Evolutionary conservation across 2,797 vertebrate genomes (phyloP), one percentile per base, ranked within the genome.

Genomic region (Rhinatrema bivittatum): DNA sequence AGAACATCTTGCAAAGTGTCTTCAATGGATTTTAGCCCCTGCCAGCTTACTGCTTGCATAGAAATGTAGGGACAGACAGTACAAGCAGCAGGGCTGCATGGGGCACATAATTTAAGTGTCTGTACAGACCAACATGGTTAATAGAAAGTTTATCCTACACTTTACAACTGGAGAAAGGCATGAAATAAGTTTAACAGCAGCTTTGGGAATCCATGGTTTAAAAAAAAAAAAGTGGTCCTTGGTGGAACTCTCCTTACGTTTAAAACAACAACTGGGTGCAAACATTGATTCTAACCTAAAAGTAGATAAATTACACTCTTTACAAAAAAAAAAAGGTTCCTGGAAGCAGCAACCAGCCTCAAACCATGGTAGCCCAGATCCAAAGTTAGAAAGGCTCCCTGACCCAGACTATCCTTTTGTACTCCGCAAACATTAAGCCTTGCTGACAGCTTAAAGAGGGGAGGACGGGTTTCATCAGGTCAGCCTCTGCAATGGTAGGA

Each of bases 21-120:
- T 87, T 82, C 81, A 82, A 84, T 87, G n/a, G n/a, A n/a, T n/a
- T 84, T 25, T 55, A 19, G n/a, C n/a, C n/a, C 40, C 48, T 46
- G 16, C 2, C 36, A 42, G 29, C 45, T 86, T 95, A 88, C 68
- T 69, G 65, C 65, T 86, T 95, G 88, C 93, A 94, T 94, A 96
- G 91, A 93, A 87, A 89, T 87, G 87, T 89, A 89, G 85, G 87
- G 83, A 88, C 53, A 67, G 70, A 76, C 74, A 78, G 76, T 68
- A 46, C 53, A 7, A 70, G 70, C 55, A 58, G 63, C 74, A 79
- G 83, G 82, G n/a, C n/a, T 85, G 79, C 81, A 84, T 84, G 85
- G 60, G 78, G 68, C 68, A 80, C n/a, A 78, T 76, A 74, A 76
- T 83, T 86, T 81, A 86, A 82, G 82, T 87, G 81, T 85, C 73